A percentile compares a stretch with the other conserved stretches of the same genome.
These are phyloP conservation scores for Cynocephalus volans DNA, from an alignment of 2,113 vertebrate genomes.

Conservation along the genomic window DNA sequence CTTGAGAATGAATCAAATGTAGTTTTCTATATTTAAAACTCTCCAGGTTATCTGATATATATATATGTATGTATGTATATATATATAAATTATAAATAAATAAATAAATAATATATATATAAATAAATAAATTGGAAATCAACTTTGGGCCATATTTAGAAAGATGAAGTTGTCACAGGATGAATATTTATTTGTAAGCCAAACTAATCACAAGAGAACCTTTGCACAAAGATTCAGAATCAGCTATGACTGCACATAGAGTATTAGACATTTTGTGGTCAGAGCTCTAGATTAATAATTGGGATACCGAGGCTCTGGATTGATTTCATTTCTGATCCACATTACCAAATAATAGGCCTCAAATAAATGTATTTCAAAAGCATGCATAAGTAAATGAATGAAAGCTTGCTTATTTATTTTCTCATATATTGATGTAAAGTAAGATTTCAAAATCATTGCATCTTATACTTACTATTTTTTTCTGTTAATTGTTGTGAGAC, in stretches of 20 bases:
- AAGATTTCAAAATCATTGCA: neutral
- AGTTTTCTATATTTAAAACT: neutral
- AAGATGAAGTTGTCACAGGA: neutral
- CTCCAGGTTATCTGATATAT: neutral
- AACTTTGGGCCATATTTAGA: neutral
- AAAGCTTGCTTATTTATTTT: neutral
- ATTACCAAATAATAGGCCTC: neutral
- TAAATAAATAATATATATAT: no score
- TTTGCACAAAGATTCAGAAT: neutral
- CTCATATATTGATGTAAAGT: neutral
- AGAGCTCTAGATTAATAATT: neutral
- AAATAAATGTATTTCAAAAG: conserved; percentile 2
- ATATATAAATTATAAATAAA: no score
- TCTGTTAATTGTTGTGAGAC: neutral
- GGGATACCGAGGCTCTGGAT: neutral
- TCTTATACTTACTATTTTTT: neutral
- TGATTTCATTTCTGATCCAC: neutral
- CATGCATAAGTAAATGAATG: neutral
- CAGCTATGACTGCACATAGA: neutral
- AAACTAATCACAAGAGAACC: neutral
- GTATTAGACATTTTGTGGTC: neutral
- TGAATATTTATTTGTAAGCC: neutral
- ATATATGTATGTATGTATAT: no score
- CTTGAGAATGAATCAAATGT: neutral
- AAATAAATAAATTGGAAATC: neutral